These are phyloP conservation scores for Nephotettix cincticeps DNA, from an alignment of 1,140 invertebrate genomes.

Conservation along the genomic window DNA sequence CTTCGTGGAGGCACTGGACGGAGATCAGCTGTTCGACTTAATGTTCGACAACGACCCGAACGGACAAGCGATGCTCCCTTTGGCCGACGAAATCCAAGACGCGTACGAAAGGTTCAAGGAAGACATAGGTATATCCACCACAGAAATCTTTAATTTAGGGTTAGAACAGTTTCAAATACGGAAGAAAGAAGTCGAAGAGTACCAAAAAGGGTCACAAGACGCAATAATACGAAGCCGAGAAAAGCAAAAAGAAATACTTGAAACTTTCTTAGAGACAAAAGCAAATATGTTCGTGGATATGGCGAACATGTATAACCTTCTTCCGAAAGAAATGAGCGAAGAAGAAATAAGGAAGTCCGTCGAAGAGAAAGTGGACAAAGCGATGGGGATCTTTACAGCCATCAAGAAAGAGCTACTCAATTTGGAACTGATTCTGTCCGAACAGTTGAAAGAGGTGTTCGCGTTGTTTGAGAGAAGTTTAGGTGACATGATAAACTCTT, in stretches of 20 bases:
- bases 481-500: constrained; percentile 67
- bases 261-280: not conserved
- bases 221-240: constrained; percentile 62
- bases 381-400: not conserved
- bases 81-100: constrained; percentile 60
- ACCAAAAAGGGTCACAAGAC: constrained; percentile 61
- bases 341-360: not conserved
- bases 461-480: constrained; percentile 72
- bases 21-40: constrained; percentile 67
- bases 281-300: not conserved
- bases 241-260: constrained; percentile 47
- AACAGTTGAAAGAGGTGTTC: constrained; percentile 57
- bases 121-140: constrained; percentile 62
- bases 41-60: constrained; percentile 74
- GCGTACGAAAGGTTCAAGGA: constrained; percentile 57
- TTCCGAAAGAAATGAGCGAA: not conserved
- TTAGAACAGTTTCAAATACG: constrained; percentile 58
- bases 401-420: not conserved
- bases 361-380: not conserved
- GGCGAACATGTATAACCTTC: not conserved
- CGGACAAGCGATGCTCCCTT: constrained; percentile 61
- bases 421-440: not conserved
- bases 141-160: constrained; percentile 68
- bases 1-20: constrained; percentile 72
- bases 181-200: constrained; percentile 67